Conservation (phyloP, 1,140 invertebrate genomes). For the Drosophila saltans region DNA sequence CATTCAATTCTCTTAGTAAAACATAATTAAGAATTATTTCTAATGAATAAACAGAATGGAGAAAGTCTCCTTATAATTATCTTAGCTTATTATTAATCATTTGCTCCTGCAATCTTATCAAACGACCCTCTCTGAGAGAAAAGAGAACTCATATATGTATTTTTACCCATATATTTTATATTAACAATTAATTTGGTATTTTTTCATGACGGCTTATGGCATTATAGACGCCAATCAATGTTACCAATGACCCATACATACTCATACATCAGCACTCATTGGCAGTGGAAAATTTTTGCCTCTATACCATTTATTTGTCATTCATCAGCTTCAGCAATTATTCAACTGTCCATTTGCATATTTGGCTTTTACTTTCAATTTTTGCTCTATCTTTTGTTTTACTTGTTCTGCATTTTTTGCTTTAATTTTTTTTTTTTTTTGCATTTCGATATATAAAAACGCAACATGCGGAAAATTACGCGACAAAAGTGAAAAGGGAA, state of each 20-base stretch:
- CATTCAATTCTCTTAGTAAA: too few relatives aligned
- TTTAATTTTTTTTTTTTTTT: constrained; percentile 5
- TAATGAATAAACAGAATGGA: too few relatives aligned
- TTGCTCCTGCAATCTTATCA: too few relatives aligned
- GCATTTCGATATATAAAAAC: constrained; percentile 42
- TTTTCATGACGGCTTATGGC: neutral
- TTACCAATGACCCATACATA: neutral
- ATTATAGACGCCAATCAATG: constrained; percentile 46
- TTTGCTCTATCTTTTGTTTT: neutral
- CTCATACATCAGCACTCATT: constrained; percentile 27
- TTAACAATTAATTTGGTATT: neutral
- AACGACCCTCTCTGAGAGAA: too few relatives aligned
- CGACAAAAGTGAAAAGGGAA: constrained; percentile 52
- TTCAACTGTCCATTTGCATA: constrained; percentile 72
- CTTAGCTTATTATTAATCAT: too few relatives aligned
- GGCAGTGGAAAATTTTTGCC: constrained; percentile 8
- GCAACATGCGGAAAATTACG: constrained; percentile 80
- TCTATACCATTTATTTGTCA: constrained; percentile 36
- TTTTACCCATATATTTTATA: too few relatives aligned
- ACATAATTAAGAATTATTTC: too few relatives aligned
- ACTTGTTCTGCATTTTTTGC: neutral
- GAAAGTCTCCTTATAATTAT: too few relatives aligned
- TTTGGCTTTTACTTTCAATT: constrained; percentile 10
- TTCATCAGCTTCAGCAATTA: constrained; percentile 66
- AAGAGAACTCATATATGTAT: too few relatives aligned